phyloP scores from a whole-genome alignment of 2,888 invertebrate species.

The Litoditis marina region DNA sequence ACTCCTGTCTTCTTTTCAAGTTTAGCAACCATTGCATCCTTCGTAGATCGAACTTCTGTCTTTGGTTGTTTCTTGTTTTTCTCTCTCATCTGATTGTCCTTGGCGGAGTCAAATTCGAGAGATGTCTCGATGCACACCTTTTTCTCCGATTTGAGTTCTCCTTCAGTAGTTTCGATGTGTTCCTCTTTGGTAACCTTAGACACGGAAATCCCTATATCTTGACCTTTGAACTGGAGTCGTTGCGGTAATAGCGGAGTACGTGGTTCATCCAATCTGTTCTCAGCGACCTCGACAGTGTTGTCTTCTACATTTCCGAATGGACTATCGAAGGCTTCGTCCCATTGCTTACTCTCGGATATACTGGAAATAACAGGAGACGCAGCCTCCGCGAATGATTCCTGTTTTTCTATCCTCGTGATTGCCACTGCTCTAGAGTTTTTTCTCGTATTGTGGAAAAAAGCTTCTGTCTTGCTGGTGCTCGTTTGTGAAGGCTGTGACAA shows the following conservation, averaged over 20 bases:
- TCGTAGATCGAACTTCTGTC: too few species aligned
- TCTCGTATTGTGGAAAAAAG: constrained; percentile 5
- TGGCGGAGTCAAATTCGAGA: constrained; percentile 31
- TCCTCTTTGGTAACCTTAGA: constrained; percentile 23
- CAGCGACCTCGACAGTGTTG: background rate
- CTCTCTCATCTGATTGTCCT: constrained; percentile 23
- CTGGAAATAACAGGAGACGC: too few species aligned
- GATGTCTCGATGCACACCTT: constrained; percentile 38
- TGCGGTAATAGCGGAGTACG: constrained; percentile 40
- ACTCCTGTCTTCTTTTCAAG: too few species aligned
- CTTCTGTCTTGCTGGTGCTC: constrained; percentile 11
- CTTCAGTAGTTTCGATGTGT: constrained; percentile 14
- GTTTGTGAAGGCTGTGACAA: background rate
- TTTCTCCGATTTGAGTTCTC: constrained; percentile 21
- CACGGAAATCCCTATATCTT: constrained; percentile 35
- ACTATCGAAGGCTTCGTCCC: constrained; percentile 11
- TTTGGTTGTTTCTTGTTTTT: too few species aligned
- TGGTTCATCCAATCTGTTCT: constrained; percentile 27
- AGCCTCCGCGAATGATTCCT: background rate
- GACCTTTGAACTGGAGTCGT: constrained; percentile 45
- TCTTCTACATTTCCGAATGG: constrained; percentile 4
- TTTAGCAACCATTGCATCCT: too few species aligned
- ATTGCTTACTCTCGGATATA: constrained; percentile 1
- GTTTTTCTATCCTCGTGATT: constrained; percentile 10
- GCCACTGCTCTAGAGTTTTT: constrained; percentile 12